Percentiles rank a stretch among this genome's conserved stretches.
Evolutionary conservation across 2,113 vertebrate species (phyloP).

Genomic region (Martes martes): DNA sequence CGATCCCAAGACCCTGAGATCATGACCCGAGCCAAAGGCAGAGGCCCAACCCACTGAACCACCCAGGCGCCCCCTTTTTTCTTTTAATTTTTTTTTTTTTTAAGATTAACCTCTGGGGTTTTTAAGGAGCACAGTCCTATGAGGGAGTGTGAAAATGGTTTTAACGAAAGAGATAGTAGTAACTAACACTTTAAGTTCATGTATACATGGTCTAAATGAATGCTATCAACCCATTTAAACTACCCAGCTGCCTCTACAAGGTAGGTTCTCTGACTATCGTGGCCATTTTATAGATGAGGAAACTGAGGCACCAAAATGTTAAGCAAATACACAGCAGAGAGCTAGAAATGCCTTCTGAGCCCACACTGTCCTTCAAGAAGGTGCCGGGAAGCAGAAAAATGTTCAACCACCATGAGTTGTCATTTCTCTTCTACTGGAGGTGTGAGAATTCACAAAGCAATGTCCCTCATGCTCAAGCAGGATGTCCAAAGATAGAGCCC

Average conservation of each 20-base stretch:
- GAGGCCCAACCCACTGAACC: too few species aligned
- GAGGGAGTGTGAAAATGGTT: background rate
- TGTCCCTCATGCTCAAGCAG: background rate
- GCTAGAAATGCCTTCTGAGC: background rate
- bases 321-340: background rate
- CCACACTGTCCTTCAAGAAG: background rate
- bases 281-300: background rate
- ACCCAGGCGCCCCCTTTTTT: too few species aligned
- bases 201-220: background rate
- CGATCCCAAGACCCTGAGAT: too few species aligned
- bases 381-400: background rate
- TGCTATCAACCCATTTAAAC: background rate
- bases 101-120: too few species aligned
- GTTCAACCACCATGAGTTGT: fast-evolving
- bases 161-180: fast-evolving
- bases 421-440: background rate
- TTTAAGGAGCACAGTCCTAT: background rate
- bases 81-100: too few species aligned
- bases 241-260: background rate
- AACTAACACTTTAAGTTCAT: background rate
- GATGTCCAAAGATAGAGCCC: background rate
- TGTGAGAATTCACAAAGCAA: background rate
- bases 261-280: too few species aligned
- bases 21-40: too few species aligned
- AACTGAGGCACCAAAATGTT: background rate